A percentile compares a stretch with the other conserved stretches of the same genome.
These are phyloP conservation scores for Thamnophis elegans DNA, from an alignment of 2,797 vertebrate species.

Conservation along the genomic window DNA sequence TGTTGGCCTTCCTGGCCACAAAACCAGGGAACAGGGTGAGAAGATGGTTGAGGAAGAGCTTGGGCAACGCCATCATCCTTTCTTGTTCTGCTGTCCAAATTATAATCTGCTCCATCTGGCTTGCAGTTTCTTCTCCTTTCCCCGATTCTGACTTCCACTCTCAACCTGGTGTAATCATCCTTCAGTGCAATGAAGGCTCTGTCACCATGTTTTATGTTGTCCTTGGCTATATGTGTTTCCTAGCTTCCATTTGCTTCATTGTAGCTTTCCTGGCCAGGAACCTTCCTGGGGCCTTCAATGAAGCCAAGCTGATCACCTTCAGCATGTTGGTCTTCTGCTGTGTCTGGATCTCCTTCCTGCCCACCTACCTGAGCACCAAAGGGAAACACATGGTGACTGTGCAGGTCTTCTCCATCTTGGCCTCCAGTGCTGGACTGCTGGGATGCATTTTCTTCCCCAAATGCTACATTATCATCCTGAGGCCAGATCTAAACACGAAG, in stretches of 20 bases:
- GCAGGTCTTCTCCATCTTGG: background rate
- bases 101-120: background rate
- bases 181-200: background rate
- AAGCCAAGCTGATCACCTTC: background rate
- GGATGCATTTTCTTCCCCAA: background rate
- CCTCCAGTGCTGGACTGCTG: background rate
- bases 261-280: background rate
- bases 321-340: background rate
- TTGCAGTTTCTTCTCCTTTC: background rate
- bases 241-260: background rate
- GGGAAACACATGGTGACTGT: background rate
- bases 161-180: background rate
- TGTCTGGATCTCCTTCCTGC: background rate
- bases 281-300: background rate
- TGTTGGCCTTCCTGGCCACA: background rate
- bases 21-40: background rate
- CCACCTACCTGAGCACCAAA: background rate
- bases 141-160: background rate
- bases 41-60: background rate
- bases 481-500: background rate
- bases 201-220: background rate
- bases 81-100: background rate
- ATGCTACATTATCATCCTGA: background rate
- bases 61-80: background rate
- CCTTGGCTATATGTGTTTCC: background rate